Conservation (phyloP, 2,113 vertebrate genomes). For the Microtus richardsoni region DNA sequence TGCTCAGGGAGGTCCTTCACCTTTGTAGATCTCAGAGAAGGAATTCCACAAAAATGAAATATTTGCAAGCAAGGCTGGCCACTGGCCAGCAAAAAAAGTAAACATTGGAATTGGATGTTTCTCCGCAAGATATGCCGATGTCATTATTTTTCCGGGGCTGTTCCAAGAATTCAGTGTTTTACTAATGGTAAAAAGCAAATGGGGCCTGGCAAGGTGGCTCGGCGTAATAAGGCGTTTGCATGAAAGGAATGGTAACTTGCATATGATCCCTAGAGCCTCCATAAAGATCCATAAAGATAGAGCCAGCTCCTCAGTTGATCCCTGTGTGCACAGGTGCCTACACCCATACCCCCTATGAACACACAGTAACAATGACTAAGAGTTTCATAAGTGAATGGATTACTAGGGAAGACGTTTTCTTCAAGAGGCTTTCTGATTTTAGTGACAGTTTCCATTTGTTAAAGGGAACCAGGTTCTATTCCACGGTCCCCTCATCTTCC, state of each 20-base stretch:
- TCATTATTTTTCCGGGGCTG: background rate
- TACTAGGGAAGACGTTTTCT: conserved; percentile 16
- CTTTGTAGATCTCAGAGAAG: background rate
- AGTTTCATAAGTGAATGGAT: background rate
- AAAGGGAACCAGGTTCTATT: background rate
- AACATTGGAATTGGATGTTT: background rate
- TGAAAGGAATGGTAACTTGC: background rate
- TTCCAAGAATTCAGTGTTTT: conserved; percentile 15
- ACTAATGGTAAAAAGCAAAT: conserved; percentile 27
- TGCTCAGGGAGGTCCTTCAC: background rate
- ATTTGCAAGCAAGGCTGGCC: background rate
- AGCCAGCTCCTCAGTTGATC: background rate
- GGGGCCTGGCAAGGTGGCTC: background rate
- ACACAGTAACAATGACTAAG: background rate
- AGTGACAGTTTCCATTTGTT: background rate
- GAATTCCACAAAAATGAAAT: background rate
- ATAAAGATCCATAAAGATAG: too few species aligned
- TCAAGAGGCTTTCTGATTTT: conserved; percentile 49
- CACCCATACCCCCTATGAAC: too few species aligned
- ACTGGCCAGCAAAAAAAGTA: background rate
- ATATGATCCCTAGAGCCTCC: background rate
- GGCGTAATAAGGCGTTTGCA: background rate
- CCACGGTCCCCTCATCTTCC: background rate
- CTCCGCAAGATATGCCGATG: background rate
- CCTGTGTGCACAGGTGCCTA: background rate